Evolutionary conservation across 2,888 invertebrate species (phyloP), one percentile per base, ranked within the genome.

Genomic region (Coleophora deauratella): DNA sequence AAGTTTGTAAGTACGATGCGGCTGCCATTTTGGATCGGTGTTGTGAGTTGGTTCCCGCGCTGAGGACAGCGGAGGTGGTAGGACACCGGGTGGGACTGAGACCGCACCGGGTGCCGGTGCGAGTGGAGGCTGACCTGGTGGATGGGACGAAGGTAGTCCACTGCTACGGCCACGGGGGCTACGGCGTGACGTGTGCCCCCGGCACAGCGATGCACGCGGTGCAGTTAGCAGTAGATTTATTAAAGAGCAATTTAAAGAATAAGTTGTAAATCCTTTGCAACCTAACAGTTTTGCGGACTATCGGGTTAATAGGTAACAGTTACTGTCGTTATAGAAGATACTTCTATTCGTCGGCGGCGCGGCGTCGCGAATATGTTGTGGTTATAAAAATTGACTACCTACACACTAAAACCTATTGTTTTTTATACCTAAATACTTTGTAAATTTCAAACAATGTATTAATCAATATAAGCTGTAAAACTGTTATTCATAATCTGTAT

Each of bases 111-210:
- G 81, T 86, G 58, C 85, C 89, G 33, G 89, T 92, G 14, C 81
- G 96, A 54, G 90, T 96, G 48, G 95, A 94, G 59, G 74, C 86
- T 0, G 93, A 94, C 62, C 10, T 82, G 3, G 40, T 82, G 1
- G 59, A 69, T 9, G 88, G 88, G 1, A 66, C 81, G 50, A 82
- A 68, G 49, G 87, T 97, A 28, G 91, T 98, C 6, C 98, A 98
- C 68, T 96, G 97, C 72, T 98, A 98, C 66, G 98, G 98, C 0
- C 98, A 98, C 67, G 97, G 97, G 0, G 97, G 96, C 0, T 96
- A 97, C 66, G 98, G 98, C 0, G 93, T 98, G 0, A 93, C 93
- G 45, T 90, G 95, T 31, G 93, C 95, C 4, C 97, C 97, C 27
- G 97, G 97, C 8, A 96, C 96, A 0, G 91, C 93, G 0, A 82